A percentile compares a stretch with the other conserved stretches of the same genome.
Evolutionary conservation across 2,888 invertebrate species (phyloP).

Genomic region (Yponomeuta malinellus): DNA sequence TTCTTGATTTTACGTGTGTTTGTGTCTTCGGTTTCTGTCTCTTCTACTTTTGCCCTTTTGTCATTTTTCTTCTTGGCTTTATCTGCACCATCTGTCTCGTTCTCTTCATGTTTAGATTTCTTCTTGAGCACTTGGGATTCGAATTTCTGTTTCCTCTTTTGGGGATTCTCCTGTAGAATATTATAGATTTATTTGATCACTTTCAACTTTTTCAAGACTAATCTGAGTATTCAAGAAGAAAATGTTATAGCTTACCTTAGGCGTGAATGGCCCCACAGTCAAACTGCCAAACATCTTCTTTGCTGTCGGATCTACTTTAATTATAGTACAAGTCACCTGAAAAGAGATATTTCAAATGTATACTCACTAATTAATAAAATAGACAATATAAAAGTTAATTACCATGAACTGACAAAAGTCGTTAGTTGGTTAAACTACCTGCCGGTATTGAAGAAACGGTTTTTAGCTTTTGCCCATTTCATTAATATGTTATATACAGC

Average conservation of each 20-base stretch:
- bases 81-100: neutral
- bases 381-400: neutral
- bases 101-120: slow-evolving; percentile 22
- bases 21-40: slow-evolving; percentile 20
- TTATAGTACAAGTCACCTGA: slow-evolving; percentile 70
- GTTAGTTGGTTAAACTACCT: neutral
- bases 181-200: neutral
- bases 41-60: slow-evolving; percentile 18
- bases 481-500: no score
- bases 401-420: neutral
- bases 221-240: neutral
- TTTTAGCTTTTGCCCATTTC: no score
- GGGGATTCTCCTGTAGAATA: slow-evolving; percentile 32
- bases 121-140: slow-evolving; percentile 23
- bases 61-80: slow-evolving; percentile 11
- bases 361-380: neutral
- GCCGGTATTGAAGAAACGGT: no score
- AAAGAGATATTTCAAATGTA: slow-evolving; percentile 22
- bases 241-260: slow-evolving; percentile 34
- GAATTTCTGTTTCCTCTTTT: slow-evolving; percentile 32
- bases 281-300: slow-evolving; percentile 65
- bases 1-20: slow-evolving; percentile 19
- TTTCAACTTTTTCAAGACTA: neutral
- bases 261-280: slow-evolving; percentile 41
- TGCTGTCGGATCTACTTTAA: slow-evolving; percentile 42